Evolutionary conservation across 2,888 invertebrate genomes (phyloP).

Genomic region (Meiosimyza platycephala): DNA sequence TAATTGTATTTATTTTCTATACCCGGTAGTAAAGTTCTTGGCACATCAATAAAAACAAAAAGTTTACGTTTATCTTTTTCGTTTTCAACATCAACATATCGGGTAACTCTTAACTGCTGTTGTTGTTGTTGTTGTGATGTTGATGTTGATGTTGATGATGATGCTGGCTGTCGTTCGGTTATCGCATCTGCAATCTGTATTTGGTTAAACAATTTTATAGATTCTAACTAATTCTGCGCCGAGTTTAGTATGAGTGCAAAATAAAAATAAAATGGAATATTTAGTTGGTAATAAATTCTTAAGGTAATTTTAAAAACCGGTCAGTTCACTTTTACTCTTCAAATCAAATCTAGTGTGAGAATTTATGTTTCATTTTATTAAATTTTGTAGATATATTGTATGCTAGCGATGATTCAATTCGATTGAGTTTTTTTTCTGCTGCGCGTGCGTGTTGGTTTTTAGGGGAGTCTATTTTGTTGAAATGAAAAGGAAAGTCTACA

Average conservation of each 20-base stretch:
- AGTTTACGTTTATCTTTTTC: no score
- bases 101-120: no score
- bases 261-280: slow-evolving; percentile 17
- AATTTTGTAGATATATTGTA: slow-evolving; percentile 23
- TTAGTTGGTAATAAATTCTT: slow-evolving; percentile 33
- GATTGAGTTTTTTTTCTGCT: slow-evolving; percentile 14
- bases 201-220: slow-evolving; percentile 30
- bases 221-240: slow-evolving; percentile 20
- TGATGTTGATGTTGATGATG: slow-evolving; percentile 7
- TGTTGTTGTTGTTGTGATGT: no score
- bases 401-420: slow-evolving; percentile 26
- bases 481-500: no score
- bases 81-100: no score
- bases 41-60: no score
- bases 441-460: slow-evolving; percentile 13
- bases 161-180: neutral
- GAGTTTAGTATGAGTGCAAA: neutral
- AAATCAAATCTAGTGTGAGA: slow-evolving; percentile 25
- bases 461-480: no score
- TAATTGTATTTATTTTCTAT: no score
- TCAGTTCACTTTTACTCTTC: slow-evolving; percentile 42
- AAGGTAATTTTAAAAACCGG: slow-evolving; percentile 30
- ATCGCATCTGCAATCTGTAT: slow-evolving; percentile 28
- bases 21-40: no score
- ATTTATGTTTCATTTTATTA: slow-evolving; percentile 6